Base-by-base conservation (phyloP, 2,888 invertebrate genomes). In the Campoletis raptor region DNA sequence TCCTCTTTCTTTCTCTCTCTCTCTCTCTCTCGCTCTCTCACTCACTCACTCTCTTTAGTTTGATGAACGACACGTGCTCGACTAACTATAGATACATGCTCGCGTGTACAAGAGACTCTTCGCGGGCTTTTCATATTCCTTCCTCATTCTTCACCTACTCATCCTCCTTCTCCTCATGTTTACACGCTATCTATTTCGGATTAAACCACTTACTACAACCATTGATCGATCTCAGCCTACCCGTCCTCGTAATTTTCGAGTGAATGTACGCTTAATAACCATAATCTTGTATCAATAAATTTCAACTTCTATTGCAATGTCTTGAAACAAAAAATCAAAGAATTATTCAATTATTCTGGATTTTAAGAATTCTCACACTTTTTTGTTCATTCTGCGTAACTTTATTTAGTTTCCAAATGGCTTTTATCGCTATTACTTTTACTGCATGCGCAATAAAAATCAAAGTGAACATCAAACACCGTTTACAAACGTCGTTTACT, bases 61-160 rank as follows among this genome's bases (percentile, higher is more conserved):
- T 70, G 76, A 78, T 73, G 57, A 83, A 77, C 83, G 83, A 81
- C 86, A 89, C 88, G 86, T 89, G 89, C 82, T 88, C 77, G 70
- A 15, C 21, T 52, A 69, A 37, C 84, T 84, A 88, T 88, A 69
- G 24, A 67, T 24, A 70, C 64, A 70, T 15, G 52, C 30, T 85
- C 64, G 80, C 80, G 70, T 77, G 83, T 86, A 48, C 74, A 48
- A 18, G 73, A 52, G 74, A 57, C 77, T 76, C 77, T 77, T 76
- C 80, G 52, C 69, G 48, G 40, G 61, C 54, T 86, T 74, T 69
- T 48, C 45, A 67, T 79, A 78, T 69, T 79, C 70, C 52, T 57
- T 54, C 64, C 66, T 83, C 67, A 79, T 70, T 80, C 82, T 82
- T 76, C 48, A 30, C 72, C 40, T 36, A 52, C 48, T 70, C 36